Percentiles rank a stretch among this genome's conserved stretches.
Evolutionary conservation across 2,888 invertebrate genomes (phyloP).

Genomic region (Sycophila texana): DNA sequence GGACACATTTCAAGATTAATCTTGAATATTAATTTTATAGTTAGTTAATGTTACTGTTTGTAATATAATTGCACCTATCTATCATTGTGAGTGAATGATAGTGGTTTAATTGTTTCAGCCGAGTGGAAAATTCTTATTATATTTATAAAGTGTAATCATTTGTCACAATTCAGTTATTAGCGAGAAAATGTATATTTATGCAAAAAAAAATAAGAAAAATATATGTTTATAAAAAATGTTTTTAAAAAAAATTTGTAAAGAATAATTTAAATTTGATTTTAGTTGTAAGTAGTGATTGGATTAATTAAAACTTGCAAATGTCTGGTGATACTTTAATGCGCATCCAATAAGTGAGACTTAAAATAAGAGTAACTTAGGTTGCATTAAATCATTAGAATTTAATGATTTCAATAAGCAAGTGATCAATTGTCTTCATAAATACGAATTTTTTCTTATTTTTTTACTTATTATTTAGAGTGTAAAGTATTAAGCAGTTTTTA

Average conservation of each 20-base stretch:
- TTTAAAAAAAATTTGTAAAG: constrained; percentile 48
- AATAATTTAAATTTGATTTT: no score
- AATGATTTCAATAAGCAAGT: no score
- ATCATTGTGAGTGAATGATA: background rate
- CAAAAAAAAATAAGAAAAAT: constrained; percentile 37
- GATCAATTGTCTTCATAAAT: no score
- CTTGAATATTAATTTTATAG: background rate
- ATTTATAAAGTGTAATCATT: constrained; percentile 15
- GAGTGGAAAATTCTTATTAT: constrained; percentile 23
- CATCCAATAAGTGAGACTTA: no score
- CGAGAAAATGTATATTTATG: constrained; percentile 35
- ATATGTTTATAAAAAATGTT: constrained; percentile 49
- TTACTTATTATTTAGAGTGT: constrained; percentile 5
- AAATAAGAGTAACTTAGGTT: no score
- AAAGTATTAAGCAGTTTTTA: background rate
- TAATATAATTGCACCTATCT: constrained; percentile 11
- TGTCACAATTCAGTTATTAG: constrained; percentile 30
- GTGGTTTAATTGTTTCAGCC: constrained; percentile 6
- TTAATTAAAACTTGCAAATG: no score
- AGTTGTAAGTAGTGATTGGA: no score
- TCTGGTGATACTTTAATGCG: no score
- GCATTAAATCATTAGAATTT: no score
- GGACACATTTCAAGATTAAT: constrained; percentile 1
- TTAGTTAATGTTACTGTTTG: constrained; percentile 25
- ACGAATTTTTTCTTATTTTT: background rate